These are phyloP conservation scores for Aviceda subcristata DNA, from an alignment of 2,113 vertebrate species.

Conservation along the genomic window DNA sequence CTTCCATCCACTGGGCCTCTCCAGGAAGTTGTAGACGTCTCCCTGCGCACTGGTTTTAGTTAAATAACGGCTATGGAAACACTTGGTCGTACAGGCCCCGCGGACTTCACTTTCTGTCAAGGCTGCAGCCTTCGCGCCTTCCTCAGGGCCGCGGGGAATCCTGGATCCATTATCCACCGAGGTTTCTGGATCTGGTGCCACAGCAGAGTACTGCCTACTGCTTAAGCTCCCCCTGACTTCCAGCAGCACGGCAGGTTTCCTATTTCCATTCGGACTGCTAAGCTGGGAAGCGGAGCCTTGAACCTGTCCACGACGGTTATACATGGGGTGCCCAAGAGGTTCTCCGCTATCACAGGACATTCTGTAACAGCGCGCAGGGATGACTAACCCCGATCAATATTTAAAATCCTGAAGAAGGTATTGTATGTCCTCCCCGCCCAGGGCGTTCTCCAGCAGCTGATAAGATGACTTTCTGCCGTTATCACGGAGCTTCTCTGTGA, in stretches of 20 bases:
- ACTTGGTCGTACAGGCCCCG: conserved; percentile 40
- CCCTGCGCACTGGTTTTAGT: conserved; percentile 86
- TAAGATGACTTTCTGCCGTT: conserved; percentile 5
- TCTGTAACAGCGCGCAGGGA: background rate
- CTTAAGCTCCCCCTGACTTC: conserved; percentile 9
- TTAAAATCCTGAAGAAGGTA: conserved; percentile 38
- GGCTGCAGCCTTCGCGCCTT: conserved; percentile 62
- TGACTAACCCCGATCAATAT: conserved; percentile 52
- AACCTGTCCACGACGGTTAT: background rate
- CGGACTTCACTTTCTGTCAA: conserved; percentile 3
- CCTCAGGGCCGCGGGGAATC: conserved; percentile 37
- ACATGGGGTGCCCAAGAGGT: conserved; percentile 22
- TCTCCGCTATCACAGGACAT: conserved; percentile 32
- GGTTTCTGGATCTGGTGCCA: conserved; percentile 75
- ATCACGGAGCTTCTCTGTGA: background rate
- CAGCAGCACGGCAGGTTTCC: background rate
- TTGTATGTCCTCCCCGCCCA: background rate
- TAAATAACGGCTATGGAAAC: conserved; percentile 76
- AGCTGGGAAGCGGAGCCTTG: background rate
- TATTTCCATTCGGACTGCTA: conserved; percentile 61
- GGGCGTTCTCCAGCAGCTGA: conserved; percentile 4
- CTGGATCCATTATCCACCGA: conserved; percentile 75
- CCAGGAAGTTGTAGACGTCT: conserved; percentile 90
- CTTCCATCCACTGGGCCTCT: conserved; percentile 86
- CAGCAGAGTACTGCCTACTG: conserved; percentile 73